A percentile compares a stretch with the other conserved stretches of the same genome.
Evolutionary conservation across 2,888 invertebrate genomes (phyloP).

Genomic region (Drosophila mettleri): DNA sequence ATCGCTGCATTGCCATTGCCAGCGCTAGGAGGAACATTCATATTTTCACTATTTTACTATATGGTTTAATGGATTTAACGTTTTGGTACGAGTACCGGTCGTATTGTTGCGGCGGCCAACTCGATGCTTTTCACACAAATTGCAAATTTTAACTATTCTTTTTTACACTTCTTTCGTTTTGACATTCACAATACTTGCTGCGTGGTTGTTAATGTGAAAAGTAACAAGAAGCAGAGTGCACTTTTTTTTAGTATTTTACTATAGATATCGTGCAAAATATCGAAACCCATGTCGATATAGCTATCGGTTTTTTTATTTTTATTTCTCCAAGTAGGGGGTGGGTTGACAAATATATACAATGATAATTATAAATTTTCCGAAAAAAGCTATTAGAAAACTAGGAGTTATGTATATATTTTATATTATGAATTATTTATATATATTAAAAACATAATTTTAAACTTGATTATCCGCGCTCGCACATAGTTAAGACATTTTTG

Average conservation of each 20-base stretch:
- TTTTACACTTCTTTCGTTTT: conserved; percentile 44
- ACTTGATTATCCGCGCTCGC: neutral
- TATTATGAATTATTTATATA: neutral
- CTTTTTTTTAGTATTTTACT: conserved; percentile 8
- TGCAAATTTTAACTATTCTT: conserved; percentile 45
- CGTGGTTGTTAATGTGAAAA: conserved; percentile 33
- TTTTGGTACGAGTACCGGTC: conserved; percentile 71
- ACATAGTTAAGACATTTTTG: no score
- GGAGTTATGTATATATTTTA: no score
- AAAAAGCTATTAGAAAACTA: no score
- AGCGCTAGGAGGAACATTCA: conserved; percentile 85
- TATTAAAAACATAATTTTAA: neutral
- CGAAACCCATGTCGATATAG: neutral
- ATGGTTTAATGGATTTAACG: conserved; percentile 54
- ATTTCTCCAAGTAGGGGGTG: neutral
- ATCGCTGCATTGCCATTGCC: conserved; percentile 64
- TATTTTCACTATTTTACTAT: conserved; percentile 71
- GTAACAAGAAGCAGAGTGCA: neutral
- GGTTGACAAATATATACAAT: no score
- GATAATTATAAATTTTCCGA: no score
- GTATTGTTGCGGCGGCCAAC: conserved; percentile 57
- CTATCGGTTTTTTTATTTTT: neutral
- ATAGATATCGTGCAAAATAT: neutral
- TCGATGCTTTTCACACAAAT: conserved; percentile 43
- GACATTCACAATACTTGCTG: conserved; percentile 54